These are phyloP conservation scores for Phalacrocorax pelagicus DNA, from an alignment of 2,113 vertebrate species.

Conservation along the genomic window DNA sequence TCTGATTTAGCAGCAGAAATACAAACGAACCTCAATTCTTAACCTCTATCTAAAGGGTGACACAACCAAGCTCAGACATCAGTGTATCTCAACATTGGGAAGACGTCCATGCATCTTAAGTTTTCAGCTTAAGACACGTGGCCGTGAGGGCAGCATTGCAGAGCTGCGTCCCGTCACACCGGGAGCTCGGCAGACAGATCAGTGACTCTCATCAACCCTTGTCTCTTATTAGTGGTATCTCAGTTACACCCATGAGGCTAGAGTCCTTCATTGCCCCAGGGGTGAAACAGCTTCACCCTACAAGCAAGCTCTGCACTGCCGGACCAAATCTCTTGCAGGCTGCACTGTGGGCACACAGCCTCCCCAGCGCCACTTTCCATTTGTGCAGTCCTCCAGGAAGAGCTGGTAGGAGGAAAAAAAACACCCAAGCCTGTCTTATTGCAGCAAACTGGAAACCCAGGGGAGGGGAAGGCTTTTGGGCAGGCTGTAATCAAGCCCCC, in stretches of 20 bases:
- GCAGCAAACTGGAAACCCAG: background rate
- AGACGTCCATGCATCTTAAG: too few species aligned
- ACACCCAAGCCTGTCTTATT: background rate
- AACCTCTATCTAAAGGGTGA: background rate
- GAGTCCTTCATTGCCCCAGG: background rate
- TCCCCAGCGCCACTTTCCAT: background rate
- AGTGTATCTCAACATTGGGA: background rate
- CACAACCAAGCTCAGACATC: background rate
- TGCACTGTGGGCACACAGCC: rapidly evolving
- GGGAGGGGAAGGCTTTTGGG: background rate
- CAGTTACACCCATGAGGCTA: background rate
- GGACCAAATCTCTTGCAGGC: background rate
- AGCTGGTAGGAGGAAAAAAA: background rate
- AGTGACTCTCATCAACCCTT: background rate
- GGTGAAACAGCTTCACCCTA: background rate
- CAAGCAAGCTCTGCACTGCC: background rate
- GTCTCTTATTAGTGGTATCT: background rate
- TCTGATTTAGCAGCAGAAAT: background rate
- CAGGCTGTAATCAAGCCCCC: background rate
- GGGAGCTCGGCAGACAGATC: background rate
- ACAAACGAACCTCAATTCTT: background rate
- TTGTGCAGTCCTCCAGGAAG: background rate
- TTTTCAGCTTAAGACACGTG: background rate
- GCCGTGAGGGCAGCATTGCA: rapidly evolving
- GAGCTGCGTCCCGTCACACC: rapidly evolving